These are phyloP conservation scores for Orchestes rusci DNA, from an alignment of 2,888 invertebrate species.

Conservation along the genomic window DNA sequence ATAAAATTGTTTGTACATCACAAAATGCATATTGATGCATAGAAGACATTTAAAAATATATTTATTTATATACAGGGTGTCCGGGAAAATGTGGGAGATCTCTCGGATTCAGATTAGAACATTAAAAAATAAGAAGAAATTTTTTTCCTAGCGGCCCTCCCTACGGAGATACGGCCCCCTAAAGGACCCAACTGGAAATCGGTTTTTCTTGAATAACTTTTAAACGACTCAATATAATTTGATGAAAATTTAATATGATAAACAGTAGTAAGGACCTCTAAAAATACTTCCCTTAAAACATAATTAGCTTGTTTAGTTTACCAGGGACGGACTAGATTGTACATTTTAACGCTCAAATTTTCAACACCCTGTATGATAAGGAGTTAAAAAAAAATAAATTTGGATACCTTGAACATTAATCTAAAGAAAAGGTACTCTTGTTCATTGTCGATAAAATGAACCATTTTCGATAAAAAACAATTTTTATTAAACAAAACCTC, in stretches of 20 bases:
- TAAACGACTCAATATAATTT: not conserved
- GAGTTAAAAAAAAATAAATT: not conserved
- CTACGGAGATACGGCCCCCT: not conserved
- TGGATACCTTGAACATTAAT: not conserved
- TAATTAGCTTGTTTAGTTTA: not conserved
- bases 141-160: not conserved
- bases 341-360: not conserved
- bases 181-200: not conserved
- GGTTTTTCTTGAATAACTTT: not conserved
- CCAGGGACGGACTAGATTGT: not conserved
- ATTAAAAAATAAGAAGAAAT: not conserved
- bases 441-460: not conserved
- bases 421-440: not conserved
- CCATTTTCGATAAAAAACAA: too few species aligned
- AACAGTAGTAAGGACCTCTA: not conserved
- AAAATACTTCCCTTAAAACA: not conserved
- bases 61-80: not conserved
- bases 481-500: too few species aligned
- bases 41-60: too few species aligned
- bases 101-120: not conserved
- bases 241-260: not conserved
- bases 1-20: too few species aligned
- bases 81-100: not conserved
- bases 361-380: not conserved
- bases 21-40: too few species aligned